phyloP scores from a whole-genome alignment of 2,113 vertebrate genomes.

The Platysternon megacephalum region DNA sequence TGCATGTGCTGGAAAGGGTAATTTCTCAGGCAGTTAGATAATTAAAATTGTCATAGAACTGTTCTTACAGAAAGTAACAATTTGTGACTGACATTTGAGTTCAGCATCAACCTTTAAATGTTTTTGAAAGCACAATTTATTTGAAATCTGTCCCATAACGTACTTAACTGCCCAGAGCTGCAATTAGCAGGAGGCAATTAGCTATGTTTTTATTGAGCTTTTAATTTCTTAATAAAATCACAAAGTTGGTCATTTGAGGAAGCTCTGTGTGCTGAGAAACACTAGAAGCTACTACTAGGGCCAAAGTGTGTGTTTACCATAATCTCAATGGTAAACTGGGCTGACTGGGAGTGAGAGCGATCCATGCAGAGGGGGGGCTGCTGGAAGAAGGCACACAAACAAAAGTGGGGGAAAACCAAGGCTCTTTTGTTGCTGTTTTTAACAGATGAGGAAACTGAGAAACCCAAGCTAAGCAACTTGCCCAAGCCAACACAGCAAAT shows the following conservation, averaged over 20 bases:
- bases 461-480: background rate
- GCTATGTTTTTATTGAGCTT: background rate
- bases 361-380: background rate
- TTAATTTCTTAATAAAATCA: background rate
- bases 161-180: background rate
- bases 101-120: background rate
- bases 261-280: background rate
- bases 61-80: background rate
- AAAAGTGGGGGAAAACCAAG: background rate
- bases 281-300: background rate
- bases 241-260: background rate
- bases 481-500: background rate
- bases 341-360: background rate
- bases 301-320: background rate
- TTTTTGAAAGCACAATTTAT: background rate
- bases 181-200: background rate
- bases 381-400: background rate
- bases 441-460: background rate
- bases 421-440: background rate
- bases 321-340: background rate
- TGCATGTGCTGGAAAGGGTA: background rate
- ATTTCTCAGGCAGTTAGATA: constrained; percentile 4
- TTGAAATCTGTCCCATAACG: background rate
- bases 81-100: constrained; percentile 5
- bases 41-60: constrained; percentile 21